A percentile compares a stretch with the other conserved stretches of the same genome.
Evolutionary conservation across 2,888 invertebrate genomes (phyloP).

Genomic region (Tipula helvola): DNA sequence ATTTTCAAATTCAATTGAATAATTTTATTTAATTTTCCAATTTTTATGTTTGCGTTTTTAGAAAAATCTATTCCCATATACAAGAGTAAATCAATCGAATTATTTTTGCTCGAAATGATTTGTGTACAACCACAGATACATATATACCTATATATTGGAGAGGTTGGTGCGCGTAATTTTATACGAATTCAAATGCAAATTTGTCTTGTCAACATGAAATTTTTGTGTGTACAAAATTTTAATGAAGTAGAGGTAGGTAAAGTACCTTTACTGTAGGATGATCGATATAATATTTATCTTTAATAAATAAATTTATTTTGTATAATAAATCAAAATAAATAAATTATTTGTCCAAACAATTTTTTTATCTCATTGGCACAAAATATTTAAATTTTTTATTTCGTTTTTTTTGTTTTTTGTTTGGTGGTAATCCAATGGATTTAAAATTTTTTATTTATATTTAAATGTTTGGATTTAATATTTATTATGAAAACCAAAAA

Average conservation of each 20-base stretch:
- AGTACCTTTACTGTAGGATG: background rate
- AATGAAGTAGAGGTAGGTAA: background rate
- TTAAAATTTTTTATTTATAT: background rate
- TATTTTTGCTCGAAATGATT: background rate
- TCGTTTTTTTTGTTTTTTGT: background rate
- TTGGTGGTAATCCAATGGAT: background rate
- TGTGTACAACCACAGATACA: background rate
- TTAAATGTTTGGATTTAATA: background rate
- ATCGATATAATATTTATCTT: background rate
- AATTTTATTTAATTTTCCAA: background rate
- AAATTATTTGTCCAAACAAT: background rate
- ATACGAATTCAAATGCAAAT: background rate
- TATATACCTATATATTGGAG: background rate
- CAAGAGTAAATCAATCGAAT: background rate
- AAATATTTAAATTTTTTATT: background rate
- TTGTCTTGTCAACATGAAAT: background rate
- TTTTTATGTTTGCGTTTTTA: background rate
- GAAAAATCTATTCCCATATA: background rate
- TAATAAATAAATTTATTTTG: background rate
- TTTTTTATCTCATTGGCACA: background rate
- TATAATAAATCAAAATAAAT: background rate
- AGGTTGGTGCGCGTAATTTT: background rate
- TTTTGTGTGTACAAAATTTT: background rate
- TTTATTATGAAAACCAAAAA: background rate
- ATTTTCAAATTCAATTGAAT: background rate